A percentile compares a stretch with the other conserved stretches of the same genome.
Evolutionary conservation across 2,888 invertebrate genomes (phyloP).

Genomic region (Furcula furcula): DNA sequence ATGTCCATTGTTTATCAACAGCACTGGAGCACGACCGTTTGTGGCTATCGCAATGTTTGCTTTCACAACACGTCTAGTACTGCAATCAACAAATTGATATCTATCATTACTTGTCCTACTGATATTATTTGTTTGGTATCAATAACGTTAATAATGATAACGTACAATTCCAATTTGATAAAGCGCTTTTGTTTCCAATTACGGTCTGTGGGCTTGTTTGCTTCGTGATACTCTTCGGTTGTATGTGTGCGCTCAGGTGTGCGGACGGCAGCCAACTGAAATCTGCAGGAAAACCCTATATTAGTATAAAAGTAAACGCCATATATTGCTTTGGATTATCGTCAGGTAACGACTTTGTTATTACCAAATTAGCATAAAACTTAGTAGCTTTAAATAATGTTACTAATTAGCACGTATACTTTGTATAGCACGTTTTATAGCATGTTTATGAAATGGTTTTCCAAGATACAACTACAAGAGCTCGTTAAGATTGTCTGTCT

Average conservation of each 20-base stretch:
- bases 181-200: constrained; percentile 30
- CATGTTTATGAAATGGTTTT: neutral
- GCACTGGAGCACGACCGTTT: constrained; percentile 36
- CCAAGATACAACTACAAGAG: neutral
- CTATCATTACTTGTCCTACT: constrained; percentile 60
- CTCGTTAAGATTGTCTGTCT: neutral
- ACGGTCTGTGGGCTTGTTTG: constrained; percentile 1
- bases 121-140: constrained; percentile 71
- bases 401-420: too few species aligned
- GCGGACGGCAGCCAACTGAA: constrained; percentile 20
- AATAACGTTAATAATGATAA: constrained; percentile 69
- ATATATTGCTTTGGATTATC: neutral
- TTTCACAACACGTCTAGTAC: constrained; percentile 52
- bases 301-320: constrained; percentile 21
- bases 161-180: constrained; percentile 38
- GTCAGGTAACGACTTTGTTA: neutral
- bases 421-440: too few species aligned
- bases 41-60: constrained; percentile 47
- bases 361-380: too few species aligned
- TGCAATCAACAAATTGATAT: constrained; percentile 46
- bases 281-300: constrained; percentile 24
- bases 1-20: constrained; percentile 52
- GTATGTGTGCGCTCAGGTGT: constrained; percentile 12
- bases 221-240: constrained; percentile 4
- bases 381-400: too few species aligned